phyloP scores from a whole-genome alignment of 2,888 invertebrate species.

The Amaurobius ferox region DNA sequence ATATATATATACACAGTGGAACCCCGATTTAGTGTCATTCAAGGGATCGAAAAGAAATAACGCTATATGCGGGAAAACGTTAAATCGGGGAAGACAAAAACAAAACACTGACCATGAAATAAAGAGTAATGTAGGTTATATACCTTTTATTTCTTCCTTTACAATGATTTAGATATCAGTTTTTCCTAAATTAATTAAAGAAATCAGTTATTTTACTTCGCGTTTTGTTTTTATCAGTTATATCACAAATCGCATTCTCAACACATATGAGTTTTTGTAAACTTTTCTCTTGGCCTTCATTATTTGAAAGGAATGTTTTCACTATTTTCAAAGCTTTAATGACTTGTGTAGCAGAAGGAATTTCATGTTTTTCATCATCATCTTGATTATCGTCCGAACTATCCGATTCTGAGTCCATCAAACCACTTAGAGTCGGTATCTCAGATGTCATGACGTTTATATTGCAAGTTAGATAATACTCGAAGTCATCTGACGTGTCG shows the following conservation, averaged over 20 bases:
- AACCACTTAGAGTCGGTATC: no score
- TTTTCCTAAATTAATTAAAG: neutral
- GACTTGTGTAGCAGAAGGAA: neutral
- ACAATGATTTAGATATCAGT: neutral
- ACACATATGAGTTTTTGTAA: neutral
- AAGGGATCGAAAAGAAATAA: no score
- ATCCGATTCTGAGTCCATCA: neutral
- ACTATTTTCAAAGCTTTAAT: neutral
- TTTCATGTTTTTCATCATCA: neutral
- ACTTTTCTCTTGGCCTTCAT: no score
- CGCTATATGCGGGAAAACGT: no score
- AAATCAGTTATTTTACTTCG: neutral
- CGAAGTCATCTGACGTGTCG: neutral
- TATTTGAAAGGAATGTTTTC: neutral
- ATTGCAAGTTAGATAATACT: no score
- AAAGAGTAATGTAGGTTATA: no score
- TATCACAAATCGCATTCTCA: neutral
- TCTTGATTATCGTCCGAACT: neutral
- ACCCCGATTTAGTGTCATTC: no score
- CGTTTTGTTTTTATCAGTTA: neutral
- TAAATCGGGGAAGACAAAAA: neutral
- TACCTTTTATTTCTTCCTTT: no score
- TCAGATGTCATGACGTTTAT: no score
- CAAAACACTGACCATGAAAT: conserved; percentile 1
- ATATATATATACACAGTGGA: no score